Evolutionary conservation across 2,113 vertebrate genomes (phyloP), one percentile per base, ranked within the genome.

Genomic region (Podiceps cristatus): DNA sequence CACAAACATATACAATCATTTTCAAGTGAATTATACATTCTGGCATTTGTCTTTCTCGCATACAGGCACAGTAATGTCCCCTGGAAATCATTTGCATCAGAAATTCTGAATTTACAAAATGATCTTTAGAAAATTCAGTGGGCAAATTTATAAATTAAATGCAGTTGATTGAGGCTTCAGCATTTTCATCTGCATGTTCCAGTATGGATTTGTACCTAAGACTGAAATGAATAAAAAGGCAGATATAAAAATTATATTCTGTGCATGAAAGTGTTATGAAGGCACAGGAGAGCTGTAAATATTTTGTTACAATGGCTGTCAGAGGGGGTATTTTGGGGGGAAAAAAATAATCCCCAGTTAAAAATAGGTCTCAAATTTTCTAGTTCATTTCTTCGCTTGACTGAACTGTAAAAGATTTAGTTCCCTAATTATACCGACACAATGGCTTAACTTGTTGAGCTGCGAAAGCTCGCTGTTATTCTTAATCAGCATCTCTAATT

Each of bases 341-440:
- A 45, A 67, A 52, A 52, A 87, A 94, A 82, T n/a, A 81, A 74
- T 44, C 31, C 44, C 35, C 8, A 0, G 22, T 81, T 95, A 96
- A 96, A 97, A 97, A 95, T 53, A 96, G 82, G 42, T 76, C 77
- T 94, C 58, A 76, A 50, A 74, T 94, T 93, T 96, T 96, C 72
- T 84, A 89, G 80, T 77, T 91, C 3, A 59, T 55, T 94, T 93
- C 50, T 93, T 86, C 1, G 11, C 94, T 91, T 76, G 73, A 77
- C 66, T 82, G 94, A 96, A 68, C 77, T 74, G 53, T 31, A 90
- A 94, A 89, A 94, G 90, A 87, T 89, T 94, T 87, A 76, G 73
- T 94, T 96, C 80, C 86, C 86, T 94, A 94, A 97, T 97, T 95
- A 86, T 19, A 37, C 59, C 7, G 1, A 67, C 90, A 96, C 94